phyloP scores from a whole-genome alignment of 1,140 invertebrate genomes.

The Bombus confusus region DNA sequence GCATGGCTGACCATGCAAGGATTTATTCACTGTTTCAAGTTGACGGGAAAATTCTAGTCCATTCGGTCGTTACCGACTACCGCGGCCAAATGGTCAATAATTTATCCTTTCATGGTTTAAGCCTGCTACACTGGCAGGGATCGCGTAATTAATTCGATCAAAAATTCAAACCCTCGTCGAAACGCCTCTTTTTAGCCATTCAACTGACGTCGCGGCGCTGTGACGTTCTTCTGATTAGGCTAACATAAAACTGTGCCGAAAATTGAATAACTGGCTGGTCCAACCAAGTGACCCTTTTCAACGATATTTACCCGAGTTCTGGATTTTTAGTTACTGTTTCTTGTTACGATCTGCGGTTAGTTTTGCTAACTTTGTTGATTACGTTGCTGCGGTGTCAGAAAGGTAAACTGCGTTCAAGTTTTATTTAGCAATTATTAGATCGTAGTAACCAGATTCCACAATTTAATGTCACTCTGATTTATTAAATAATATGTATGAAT shows the following conservation, averaged over 20 bases:
- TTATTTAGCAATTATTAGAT: neutral
- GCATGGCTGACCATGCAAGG: constrained; percentile 40
- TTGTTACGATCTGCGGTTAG: neutral
- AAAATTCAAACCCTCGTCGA: constrained; percentile 7
- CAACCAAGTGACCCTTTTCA: too few relatives aligned
- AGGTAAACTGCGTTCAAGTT: neutral
- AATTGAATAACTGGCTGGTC: neutral
- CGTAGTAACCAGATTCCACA: neutral
- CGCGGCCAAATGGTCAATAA: neutral
- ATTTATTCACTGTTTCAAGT: constrained; percentile 41
- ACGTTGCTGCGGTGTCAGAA: neutral
- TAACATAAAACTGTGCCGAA: neutral
- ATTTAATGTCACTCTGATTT: neutral
- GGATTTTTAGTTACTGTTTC: neutral
- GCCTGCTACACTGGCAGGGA: neutral
- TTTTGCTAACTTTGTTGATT: neutral
- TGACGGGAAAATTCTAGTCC: constrained; percentile 15
- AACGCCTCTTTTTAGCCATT: neutral
- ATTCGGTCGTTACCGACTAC: too few relatives aligned
- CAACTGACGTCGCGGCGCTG: neutral
- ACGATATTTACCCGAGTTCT: neutral
- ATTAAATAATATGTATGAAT: too few relatives aligned
- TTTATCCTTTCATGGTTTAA: neutral
- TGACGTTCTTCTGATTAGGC: neutral
- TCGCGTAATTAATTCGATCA: constrained; percentile 45